These are phyloP conservation scores for Lumbricus terrestris DNA, from an alignment of 2,888 invertebrate genomes.

Conservation along the genomic window DNA sequence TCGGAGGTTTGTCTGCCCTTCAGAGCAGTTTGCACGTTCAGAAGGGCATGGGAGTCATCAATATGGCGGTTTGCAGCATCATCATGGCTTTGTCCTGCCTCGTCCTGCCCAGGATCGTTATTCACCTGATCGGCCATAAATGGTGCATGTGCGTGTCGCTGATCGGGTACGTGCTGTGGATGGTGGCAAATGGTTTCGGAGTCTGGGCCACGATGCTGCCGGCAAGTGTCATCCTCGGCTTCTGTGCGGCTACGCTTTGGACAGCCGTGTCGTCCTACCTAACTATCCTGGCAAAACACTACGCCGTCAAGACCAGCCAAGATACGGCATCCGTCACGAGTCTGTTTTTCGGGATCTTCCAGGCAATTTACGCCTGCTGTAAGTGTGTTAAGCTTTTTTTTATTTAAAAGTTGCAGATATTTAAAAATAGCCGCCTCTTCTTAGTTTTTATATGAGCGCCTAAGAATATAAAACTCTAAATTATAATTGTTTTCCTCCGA, in stretches of 20 bases:
- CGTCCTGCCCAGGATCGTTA: not conserved
- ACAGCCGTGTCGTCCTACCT: conserved; percentile 96
- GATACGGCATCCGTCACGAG: conserved; percentile 84
- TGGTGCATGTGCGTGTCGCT: conserved; percentile 91
- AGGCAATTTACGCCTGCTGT: conserved; percentile 93
- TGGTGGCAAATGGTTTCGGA: conserved; percentile 78
- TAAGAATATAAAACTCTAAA: too few species aligned
- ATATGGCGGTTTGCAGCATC: not conserved
- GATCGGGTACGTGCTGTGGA: conserved; percentile 90
- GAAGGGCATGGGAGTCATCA: conserved; percentile 15
- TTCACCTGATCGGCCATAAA: conserved; percentile 57
- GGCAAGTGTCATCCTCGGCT: conserved; percentile 84
- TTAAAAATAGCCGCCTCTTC: not conserved
- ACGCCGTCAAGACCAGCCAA: conserved; percentile 74
- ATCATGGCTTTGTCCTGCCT: not conserved
- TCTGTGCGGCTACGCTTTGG: conserved; percentile 97
- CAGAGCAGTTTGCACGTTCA: conserved; percentile 11
- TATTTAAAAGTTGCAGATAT: not conserved
- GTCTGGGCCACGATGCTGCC: conserved; percentile 71
- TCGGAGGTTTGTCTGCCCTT: not conserved
- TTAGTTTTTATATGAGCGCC: too few species aligned
- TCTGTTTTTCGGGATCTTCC: conserved; percentile 96
- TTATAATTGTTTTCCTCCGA: too few species aligned
- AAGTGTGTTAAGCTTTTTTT: not conserved
- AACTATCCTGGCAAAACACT: conserved; percentile 66